Base-by-base conservation (phyloP, 1,140 invertebrate species). In the Helicoverpa zea region DNA sequence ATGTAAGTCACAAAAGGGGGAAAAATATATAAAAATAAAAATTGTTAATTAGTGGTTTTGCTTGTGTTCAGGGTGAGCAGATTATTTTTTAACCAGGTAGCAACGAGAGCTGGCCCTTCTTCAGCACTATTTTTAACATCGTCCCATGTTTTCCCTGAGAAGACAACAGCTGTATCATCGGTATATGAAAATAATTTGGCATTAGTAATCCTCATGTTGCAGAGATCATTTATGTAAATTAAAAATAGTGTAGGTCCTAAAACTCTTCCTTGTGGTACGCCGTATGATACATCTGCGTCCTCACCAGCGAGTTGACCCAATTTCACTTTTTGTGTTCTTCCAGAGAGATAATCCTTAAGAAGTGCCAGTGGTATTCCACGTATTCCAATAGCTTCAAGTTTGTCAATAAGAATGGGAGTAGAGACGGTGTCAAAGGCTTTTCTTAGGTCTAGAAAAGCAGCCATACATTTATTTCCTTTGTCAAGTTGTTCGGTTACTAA, bases 121-220 rank as follows among this genome's bases (percentile, higher is more conserved):
- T 59, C 58, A 9, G 58, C 58, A 59, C 58, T 59, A 23, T 59
- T 18, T 29, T 23, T 59, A 59, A 29, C 58, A 59, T 29, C 23
- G 5, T 18, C 23, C 58, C 58, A 59, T 18, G 58, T 23, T 23
- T 59, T 29, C 7, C 58, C 58, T 10, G 16, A 59, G 23, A 59
- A 59, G 58, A 23, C 58, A 13, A 59, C 23, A 59, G 58, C 58
- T 23, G 58, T 59, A 59, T 59, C 58, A 59, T 59, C 58, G 7
- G 58, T 18, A 16, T 59, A 59, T 9, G 16, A 59, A 18, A 59
- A 59, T 10, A 59, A 11, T 59, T 59, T 18, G 16, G 58, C 58
- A 59, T 59, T 59, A 14, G 16, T 7, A 10, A 59, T 23, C 5
- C 7, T 23, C 5, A 59, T 7, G 12, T 23, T 59, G 12, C 16